phyloP scores from a whole-genome alignment of 2,113 vertebrate genomes.

The Otocyon megalotis region DNA sequence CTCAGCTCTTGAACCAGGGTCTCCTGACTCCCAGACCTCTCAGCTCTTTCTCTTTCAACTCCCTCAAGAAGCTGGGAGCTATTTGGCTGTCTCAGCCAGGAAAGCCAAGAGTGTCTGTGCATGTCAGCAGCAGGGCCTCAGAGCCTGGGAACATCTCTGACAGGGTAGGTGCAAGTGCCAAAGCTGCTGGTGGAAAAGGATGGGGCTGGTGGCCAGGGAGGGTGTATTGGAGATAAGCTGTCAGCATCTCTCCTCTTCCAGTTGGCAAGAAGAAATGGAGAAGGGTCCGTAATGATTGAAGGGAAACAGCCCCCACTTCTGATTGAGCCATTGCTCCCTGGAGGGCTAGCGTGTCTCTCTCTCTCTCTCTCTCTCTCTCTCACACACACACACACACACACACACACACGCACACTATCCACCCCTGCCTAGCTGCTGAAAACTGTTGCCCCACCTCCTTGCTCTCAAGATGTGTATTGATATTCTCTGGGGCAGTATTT shows the following conservation, averaged over 20 bases:
- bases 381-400: background rate
- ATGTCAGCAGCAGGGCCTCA: conserved; percentile 16
- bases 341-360: background rate
- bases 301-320: conserved; percentile 28
- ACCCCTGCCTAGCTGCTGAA: background rate
- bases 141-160: conserved; percentile 70
- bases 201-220: background rate
- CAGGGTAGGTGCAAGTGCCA: conserved; percentile 35
- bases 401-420: background rate
- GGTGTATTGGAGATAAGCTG: conserved; percentile 45
- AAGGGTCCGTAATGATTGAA: background rate
- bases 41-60: conserved; percentile 59
- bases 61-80: conserved; percentile 65
- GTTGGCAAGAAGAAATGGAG: conserved; percentile 38
- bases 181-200: background rate
- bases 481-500: background rate
- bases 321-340: background rate
- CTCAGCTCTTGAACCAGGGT: background rate
- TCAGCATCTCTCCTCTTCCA: conserved; percentile 40
- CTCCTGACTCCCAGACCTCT: conserved; percentile 56
- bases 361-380: background rate
- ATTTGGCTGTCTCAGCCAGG: conserved; percentile 10
- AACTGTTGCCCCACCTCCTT: background rate
- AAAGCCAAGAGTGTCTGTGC: conserved; percentile 34
- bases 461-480: background rate